A percentile compares a stretch with the other conserved stretches of the same genome.
Conservation (phyloP, 2,113 vertebrate species). For the Psilopsiagon aymara region DNA sequence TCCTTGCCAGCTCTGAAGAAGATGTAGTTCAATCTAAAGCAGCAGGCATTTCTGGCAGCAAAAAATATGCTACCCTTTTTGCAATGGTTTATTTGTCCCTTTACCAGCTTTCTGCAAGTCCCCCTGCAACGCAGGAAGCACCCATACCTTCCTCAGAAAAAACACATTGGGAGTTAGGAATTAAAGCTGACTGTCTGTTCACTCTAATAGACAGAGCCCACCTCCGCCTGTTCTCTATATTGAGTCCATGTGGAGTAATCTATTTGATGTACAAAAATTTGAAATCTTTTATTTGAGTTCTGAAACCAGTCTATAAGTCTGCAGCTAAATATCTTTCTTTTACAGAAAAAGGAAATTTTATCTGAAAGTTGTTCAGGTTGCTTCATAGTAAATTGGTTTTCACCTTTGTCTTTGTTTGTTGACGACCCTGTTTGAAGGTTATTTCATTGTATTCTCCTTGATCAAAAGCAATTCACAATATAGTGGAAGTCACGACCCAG, state of each 20-base stretch:
- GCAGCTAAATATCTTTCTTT: not conserved
- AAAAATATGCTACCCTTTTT: not conserved
- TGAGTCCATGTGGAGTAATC: not conserved
- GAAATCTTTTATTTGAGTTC: not conserved
- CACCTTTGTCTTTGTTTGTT: not conserved
- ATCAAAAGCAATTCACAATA: constrained; percentile 8
- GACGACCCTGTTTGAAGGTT: constrained; percentile 56
- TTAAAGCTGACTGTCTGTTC: not conserved
- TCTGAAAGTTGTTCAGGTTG: not conserved
- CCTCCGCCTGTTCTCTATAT: not conserved
- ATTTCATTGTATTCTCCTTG: constrained; percentile 11
- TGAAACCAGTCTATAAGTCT: not conserved
- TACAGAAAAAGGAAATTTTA: not conserved
- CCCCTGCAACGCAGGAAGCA: not conserved
- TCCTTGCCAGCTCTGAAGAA: not conserved
- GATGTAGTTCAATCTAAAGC: not conserved
- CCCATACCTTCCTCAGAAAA: not conserved
- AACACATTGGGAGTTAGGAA: fast-evolving
- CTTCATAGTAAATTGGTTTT: not conserved
- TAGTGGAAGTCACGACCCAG: constrained; percentile 9
- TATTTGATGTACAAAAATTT: not conserved
- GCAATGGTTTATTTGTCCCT: not conserved
- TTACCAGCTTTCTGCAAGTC: not conserved
- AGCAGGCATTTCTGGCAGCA: not conserved
- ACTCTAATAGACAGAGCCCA: not conserved